Conservation (phyloP, 2,113 vertebrate genomes). For the Neodon shergylaensis region DNA sequence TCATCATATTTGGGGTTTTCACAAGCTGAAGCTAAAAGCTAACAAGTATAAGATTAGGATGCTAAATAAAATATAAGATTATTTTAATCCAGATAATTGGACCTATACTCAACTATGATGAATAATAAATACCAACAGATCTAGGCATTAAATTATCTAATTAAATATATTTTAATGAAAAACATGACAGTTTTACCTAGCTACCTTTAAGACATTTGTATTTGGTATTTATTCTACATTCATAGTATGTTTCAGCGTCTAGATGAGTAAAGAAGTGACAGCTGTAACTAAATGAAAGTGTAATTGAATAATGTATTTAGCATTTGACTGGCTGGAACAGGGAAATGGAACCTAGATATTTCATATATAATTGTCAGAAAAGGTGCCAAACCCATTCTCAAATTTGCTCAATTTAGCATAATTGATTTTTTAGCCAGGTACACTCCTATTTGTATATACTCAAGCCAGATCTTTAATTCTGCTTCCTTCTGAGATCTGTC, state of each 20-base stretch:
- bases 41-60: background rate
- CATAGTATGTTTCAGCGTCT: background rate
- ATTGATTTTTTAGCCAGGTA: conserved; percentile 26
- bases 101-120: background rate
- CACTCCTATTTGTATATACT: conserved; percentile 32
- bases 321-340: background rate
- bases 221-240: conserved; percentile 31
- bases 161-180: conserved; percentile 17
- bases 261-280: background rate
- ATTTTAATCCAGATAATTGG: background rate
- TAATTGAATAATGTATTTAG: background rate
- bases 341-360: conserved; percentile 26
- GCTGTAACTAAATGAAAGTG: background rate
- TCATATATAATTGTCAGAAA: conserved; percentile 16
- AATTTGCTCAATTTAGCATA: background rate
- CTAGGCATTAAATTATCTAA: conserved; percentile 11
- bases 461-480: conserved; percentile 45
- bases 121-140: conserved; percentile 49
- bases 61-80: background rate
- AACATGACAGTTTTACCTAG: background rate
- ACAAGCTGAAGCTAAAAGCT: conserved; percentile 26
- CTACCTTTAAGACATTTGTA: background rate
- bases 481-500: conserved; percentile 9
- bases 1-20: conserved; percentile 24
- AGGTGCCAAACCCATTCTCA: conserved; percentile 51